Percentiles rank a stretch among this genome's conserved stretches.
phyloP scores from a whole-genome alignment of 2,888 invertebrate genomes.

The Achlya flavicornis region DNA sequence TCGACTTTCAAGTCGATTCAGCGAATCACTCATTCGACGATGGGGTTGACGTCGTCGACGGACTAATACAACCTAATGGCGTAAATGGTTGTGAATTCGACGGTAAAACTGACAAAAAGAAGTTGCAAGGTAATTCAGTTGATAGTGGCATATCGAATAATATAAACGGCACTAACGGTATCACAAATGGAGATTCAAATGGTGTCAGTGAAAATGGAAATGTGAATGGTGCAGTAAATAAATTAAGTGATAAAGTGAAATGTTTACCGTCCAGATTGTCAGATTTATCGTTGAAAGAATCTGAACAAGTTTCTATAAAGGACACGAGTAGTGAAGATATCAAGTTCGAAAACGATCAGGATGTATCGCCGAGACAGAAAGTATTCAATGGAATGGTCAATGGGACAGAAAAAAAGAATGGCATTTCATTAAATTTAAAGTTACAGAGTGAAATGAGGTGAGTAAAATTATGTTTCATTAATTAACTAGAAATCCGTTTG shows the following conservation, averaged over 20 bases:
- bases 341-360: constrained; percentile 66
- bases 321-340: constrained; percentile 72
- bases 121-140: constrained; percentile 70
- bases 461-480: constrained; percentile 37
- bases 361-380: constrained; percentile 59
- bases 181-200: constrained; percentile 38
- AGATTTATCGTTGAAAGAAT: constrained; percentile 69
- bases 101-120: constrained; percentile 54
- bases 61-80: constrained; percentile 52
- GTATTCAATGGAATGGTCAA: constrained; percentile 45
- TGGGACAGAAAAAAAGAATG: constrained; percentile 64
- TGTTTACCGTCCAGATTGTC: constrained; percentile 63
- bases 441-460: constrained; percentile 78
- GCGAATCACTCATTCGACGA: constrained; percentile 78
- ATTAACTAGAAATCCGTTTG: not conserved
- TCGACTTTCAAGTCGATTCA: constrained; percentile 63
- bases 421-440: constrained; percentile 73
- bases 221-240: constrained; percentile 40
- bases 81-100: constrained; percentile 49
- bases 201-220: constrained; percentile 45
- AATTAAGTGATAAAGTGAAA: constrained; percentile 39
- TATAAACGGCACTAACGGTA: constrained; percentile 52
- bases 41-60: constrained; percentile 72
- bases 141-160: constrained; percentile 76
- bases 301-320: constrained; percentile 55